A percentile compares a stretch with the other conserved stretches of the same genome.
Conservation (phyloP, 2,113 vertebrate species). For the Gymnogyps californianus region DNA sequence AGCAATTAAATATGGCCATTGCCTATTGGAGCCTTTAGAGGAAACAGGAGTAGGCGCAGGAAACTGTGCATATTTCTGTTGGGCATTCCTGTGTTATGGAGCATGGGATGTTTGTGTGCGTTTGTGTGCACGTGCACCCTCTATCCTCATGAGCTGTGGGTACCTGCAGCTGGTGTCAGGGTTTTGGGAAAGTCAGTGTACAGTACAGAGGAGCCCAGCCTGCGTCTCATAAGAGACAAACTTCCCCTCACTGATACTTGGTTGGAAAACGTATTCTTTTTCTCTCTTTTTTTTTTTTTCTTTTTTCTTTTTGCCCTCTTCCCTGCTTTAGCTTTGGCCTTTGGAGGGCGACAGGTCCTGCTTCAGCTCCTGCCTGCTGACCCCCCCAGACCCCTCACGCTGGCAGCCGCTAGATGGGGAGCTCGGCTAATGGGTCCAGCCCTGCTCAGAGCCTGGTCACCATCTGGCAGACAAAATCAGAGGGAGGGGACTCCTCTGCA, state of each 20-base stretch:
- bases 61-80: not conserved
- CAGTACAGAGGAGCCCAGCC: not conserved
- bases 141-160: not conserved
- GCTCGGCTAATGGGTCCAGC: slow-evolving; percentile 18
- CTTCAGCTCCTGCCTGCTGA: not conserved
- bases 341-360: not conserved
- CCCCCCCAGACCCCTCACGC: not conserved
- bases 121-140: not conserved
- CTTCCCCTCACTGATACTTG: not conserved
- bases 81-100: not conserved
- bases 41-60: not conserved
- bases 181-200: not conserved
- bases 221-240: not conserved
- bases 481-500: not conserved
- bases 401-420: slow-evolving; percentile 10
- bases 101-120: not conserved
- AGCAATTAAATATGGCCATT: not conserved
- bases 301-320: not conserved
- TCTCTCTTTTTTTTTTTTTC: too few relatives aligned
- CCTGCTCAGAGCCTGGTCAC: not conserved
- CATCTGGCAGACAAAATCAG: slow-evolving; percentile 38
- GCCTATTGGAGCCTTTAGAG: not conserved
- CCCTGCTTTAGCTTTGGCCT: not conserved
- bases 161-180: not conserved
- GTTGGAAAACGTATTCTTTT: not conserved